Evolutionary conservation across 2,797 vertebrate species (phyloP), one percentile per base, ranked within the genome.

Genomic region (Rhodeus uyekii): DNA sequence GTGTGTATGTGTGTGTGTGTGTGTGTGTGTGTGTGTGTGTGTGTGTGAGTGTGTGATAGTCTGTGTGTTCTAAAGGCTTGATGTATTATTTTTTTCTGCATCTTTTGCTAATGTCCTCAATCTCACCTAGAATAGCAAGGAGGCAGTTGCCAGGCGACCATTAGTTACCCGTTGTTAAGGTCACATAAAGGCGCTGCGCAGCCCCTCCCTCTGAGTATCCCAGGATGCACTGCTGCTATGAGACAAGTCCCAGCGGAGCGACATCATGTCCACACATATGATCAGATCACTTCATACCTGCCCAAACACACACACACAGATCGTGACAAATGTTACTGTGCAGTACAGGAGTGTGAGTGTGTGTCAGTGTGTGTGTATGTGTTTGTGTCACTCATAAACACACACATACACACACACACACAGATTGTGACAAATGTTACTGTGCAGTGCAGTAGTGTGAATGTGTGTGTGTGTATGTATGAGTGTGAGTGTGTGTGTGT

Each of bases 91-190:
- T 50, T 65, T 63, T 24, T 19, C 46, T 67, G 34, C 18, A 50
- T 60, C 39, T 67, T 64, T 58, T 84, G 19, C 58, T 46, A 64
- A 67, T 83, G 79, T 73, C 77, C 76, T 78, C 34, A 27, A 14
- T 76, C 72, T 84, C 58, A 76, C 55, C 61, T 69, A 76, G 61
- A 46, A 85, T 55, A 69, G 3, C 42, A 77, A 14, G 78, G 44
- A 81, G 65, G 75, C 82, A 50, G 75, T 83, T 3, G 48, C 77
- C 65, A 38, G 29, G 61, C 53, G 27, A 84, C 83, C 48, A 58
- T 82, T 67, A 78, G 8, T 89, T 89, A 87, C 89, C 83, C 88
- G 73, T 87, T 22, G 69, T 87, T 87, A 32, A 87, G 86, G 83
- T 88, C 86, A 73, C n/a, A 39, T 39, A 9, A 78, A 77, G 38